Percentiles rank a stretch among this genome's conserved stretches.
phyloP scores from a whole-genome alignment of 2,797 vertebrate genomes.

The Morus bassanus region DNA sequence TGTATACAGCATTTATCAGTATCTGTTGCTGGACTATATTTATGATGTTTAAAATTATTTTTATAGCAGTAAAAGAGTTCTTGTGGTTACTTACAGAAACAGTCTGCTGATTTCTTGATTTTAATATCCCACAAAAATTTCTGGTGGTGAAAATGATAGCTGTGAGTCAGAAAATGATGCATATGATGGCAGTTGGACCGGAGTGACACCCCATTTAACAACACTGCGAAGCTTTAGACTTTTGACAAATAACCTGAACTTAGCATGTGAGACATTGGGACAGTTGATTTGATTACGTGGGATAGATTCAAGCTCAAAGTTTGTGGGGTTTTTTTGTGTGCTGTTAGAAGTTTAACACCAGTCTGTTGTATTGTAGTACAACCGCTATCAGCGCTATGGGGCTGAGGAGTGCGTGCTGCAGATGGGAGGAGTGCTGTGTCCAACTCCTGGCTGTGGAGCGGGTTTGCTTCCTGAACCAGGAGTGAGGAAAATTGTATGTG shows the following conservation, averaged over 20 bases:
- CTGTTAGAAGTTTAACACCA: neutral
- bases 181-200: fast-evolving
- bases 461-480: constrained; percentile 83
- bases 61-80: neutral
- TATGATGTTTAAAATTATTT: neutral
- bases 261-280: neutral
- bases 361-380: constrained; percentile 70
- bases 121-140: neutral
- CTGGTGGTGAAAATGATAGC: neutral
- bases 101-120: neutral
- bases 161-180: neutral
- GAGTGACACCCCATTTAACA: neutral
- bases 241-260: neutral
- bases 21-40: neutral
- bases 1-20: neutral
- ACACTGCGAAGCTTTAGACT: neutral
- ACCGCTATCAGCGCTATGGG: constrained; percentile 85
- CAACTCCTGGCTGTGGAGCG: constrained; percentile 84
- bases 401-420: constrained; percentile 85
- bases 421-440: constrained; percentile 88
- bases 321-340: fast-evolving
- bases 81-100: neutral
- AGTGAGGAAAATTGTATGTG: constrained; percentile 79
- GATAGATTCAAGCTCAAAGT: neutral
- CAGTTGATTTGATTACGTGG: neutral